Evolutionary conservation across 2,113 vertebrate species (phyloP).

Genomic region (Equus przewalskii): DNA sequence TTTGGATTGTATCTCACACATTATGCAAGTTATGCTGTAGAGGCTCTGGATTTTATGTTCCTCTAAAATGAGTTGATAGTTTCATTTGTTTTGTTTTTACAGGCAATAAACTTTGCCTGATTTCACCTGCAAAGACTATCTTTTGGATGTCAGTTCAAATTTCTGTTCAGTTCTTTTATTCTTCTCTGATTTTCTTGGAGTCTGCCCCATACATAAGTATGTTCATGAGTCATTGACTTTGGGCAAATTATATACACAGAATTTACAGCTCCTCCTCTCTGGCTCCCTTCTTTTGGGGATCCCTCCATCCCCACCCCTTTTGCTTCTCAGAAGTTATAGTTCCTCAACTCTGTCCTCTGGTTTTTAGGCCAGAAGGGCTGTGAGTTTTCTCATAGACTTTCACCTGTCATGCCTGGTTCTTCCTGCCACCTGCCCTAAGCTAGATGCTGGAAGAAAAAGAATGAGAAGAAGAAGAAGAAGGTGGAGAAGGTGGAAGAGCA

Average conservation of each 20-base stretch:
- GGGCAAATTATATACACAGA: background rate
- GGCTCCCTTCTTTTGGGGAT: background rate
- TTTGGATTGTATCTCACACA: background rate
- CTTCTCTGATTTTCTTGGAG: background rate
- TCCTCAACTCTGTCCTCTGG: background rate
- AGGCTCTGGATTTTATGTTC: background rate
- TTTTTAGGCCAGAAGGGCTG: background rate
- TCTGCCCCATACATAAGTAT: background rate
- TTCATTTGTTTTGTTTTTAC: conserved; percentile 12
- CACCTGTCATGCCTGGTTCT: background rate
- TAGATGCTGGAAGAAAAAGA: background rate
- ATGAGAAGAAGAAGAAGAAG: background rate
- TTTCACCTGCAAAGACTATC: background rate
- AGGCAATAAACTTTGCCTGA: background rate
- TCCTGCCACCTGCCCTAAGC: background rate
- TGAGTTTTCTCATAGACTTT: conserved; percentile 27
- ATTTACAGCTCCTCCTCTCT: background rate
- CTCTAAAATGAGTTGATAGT: background rate
- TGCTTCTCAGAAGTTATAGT: background rate
- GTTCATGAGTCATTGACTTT: background rate
- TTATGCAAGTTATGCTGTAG: background rate
- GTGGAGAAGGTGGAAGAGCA: background rate
- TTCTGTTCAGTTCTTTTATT: conserved; percentile 18
- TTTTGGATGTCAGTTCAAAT: background rate
- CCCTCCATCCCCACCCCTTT: rapidly evolving